Percentiles rank a stretch among this genome's conserved stretches.
phyloP scores from a whole-genome alignment of 1,140 invertebrate genomes.

The Drosophila malerkotliana region DNA sequence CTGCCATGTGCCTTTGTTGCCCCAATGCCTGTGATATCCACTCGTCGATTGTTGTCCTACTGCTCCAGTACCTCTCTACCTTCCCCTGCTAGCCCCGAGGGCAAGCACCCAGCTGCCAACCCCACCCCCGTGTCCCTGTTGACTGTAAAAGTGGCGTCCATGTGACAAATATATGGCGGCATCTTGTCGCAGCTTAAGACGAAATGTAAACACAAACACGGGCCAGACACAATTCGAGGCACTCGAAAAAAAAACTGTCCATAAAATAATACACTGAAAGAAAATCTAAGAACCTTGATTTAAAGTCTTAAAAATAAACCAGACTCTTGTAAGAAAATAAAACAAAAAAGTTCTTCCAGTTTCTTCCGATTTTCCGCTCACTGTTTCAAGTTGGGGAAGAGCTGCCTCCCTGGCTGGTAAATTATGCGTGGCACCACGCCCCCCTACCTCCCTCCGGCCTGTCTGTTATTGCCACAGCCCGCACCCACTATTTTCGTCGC shows the following conservation, averaged over 20 bases:
- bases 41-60: constrained; percentile 68
- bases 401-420: constrained; percentile 41
- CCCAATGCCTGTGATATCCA: constrained; percentile 60
- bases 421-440: constrained; percentile 58
- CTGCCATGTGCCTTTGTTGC: constrained; percentile 22
- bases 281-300: no score
- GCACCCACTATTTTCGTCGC: constrained; percentile 32
- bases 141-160: constrained; percentile 67
- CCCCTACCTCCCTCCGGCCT: not conserved
- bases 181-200: constrained; percentile 69
- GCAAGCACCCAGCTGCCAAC: not conserved
- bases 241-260: not conserved
- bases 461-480: constrained; percentile 19
- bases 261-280: not conserved
- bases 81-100: not conserved
- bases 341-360: not conserved
- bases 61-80: constrained; percentile 10
- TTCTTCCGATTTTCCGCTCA: not conserved
- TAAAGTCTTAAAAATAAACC: no score
- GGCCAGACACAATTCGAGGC: constrained; percentile 24
- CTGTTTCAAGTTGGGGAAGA: not conserved
- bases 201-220: constrained; percentile 77
- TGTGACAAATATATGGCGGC: constrained; percentile 75
- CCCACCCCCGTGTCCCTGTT: not conserved
- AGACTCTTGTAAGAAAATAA: no score